These are phyloP conservation scores for Andrena cerasifolii DNA, from an alignment of 1,140 invertebrate species.

Conservation along the genomic window DNA sequence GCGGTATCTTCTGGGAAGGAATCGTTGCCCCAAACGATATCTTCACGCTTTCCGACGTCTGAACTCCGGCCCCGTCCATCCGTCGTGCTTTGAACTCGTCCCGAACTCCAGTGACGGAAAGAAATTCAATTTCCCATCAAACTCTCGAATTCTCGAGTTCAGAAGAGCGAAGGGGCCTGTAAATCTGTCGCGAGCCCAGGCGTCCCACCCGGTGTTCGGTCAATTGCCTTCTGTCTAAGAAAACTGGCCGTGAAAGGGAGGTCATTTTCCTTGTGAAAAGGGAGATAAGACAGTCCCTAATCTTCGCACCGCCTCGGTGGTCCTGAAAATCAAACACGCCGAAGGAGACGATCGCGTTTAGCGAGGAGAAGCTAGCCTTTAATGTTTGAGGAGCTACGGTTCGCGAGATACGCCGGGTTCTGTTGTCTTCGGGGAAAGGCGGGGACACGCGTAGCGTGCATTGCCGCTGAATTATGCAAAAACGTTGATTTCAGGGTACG, in stretches of 20 bases:
- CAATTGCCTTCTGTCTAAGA: too few species aligned
- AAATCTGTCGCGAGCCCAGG: too few species aligned
- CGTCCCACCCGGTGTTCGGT: too few species aligned
- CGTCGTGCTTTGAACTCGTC: too few species aligned
- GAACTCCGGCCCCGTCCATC: too few species aligned
- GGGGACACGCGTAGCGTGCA: slow-evolving; percentile 7
- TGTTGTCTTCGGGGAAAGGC: not conserved
- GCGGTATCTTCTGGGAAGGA: not conserved
- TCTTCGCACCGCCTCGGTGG: not conserved
- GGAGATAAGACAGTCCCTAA: not conserved
- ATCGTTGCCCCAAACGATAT: not conserved
- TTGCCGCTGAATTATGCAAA: slow-evolving; percentile 68
- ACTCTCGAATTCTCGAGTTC: too few species aligned
- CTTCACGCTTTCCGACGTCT: too few species aligned
- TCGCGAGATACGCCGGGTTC: not conserved
- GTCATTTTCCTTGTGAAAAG: not conserved
- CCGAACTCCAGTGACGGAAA: too few species aligned
- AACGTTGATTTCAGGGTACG: slow-evolving; percentile 60
- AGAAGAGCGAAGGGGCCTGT: too few species aligned
- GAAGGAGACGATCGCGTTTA: not conserved
- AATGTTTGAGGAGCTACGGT: slow-evolving; percentile 31
- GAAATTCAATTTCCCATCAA: too few species aligned
- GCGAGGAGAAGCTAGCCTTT: slow-evolving; percentile 24
- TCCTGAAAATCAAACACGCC: not conserved
- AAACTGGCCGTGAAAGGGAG: not conserved